Evolutionary conservation across 2,113 vertebrate species (phyloP).

Genomic region (Seriola rivoliana): DNA sequence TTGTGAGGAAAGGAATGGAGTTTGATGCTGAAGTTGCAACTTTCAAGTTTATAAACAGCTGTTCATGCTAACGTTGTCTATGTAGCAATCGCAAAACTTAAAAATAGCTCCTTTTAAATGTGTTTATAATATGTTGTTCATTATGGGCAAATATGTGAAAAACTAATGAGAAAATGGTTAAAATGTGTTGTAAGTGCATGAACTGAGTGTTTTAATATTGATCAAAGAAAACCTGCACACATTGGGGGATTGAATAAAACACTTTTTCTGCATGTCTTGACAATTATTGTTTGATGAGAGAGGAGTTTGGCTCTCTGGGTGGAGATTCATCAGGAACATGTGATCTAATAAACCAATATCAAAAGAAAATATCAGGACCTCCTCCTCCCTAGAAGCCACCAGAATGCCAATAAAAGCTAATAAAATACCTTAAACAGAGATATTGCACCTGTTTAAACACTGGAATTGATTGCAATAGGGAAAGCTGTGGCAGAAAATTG

Average conservation of each 20-base stretch:
- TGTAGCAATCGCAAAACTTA: too few relatives aligned
- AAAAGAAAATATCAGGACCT: not conserved
- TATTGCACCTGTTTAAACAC: slow-evolving; percentile 65
- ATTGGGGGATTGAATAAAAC: not conserved
- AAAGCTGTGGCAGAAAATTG: slow-evolving; percentile 27
- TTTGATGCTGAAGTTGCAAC: too few relatives aligned
- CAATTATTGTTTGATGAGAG: not conserved
- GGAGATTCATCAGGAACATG: not conserved
- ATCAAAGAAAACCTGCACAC: not conserved
- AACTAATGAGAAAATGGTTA: not conserved
- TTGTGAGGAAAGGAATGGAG: too few relatives aligned
- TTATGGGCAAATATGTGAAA: not conserved
- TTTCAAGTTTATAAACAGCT: too few relatives aligned
- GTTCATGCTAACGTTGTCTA: too few relatives aligned
- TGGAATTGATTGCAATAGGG: slow-evolving; percentile 22
- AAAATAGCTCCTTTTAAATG: too few relatives aligned
- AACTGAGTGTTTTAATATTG: too few relatives aligned
- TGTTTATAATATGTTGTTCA: not conserved
- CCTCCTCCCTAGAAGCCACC: not conserved
- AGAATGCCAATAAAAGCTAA: slow-evolving; percentile 16
- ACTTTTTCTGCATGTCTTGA: not conserved
- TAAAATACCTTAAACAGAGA: slow-evolving; percentile 3
- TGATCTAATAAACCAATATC: not conserved
- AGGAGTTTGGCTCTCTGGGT: not conserved
- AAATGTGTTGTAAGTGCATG: not conserved